These are phyloP conservation scores for Protodeltote pygarga DNA, from an alignment of 2,888 invertebrate species.

Conservation along the genomic window DNA sequence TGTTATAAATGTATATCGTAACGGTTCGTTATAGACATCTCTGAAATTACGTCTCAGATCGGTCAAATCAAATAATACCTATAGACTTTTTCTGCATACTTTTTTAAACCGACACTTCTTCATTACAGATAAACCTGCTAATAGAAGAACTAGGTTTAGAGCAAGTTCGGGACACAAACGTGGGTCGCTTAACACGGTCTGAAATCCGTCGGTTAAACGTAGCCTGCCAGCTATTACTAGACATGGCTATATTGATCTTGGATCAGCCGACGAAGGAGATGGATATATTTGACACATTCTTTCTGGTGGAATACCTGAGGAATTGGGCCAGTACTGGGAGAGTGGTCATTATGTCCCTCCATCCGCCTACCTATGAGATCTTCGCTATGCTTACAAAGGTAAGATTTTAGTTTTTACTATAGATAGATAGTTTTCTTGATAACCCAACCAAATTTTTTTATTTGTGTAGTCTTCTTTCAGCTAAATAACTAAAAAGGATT, in stretches of 20 bases:
- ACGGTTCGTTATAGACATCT: too few relatives aligned
- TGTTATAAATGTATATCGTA: too few relatives aligned
- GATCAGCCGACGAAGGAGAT: constrained; percentile 96
- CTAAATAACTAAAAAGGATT: too few relatives aligned
- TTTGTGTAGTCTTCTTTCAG: neutral
- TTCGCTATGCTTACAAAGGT: constrained; percentile 96
- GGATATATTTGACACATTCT: constrained; percentile 98
- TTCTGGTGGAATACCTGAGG: constrained; percentile 96
- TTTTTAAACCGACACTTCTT: neutral
- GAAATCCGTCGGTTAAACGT: constrained; percentile 95
- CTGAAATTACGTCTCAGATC: too few relatives aligned
- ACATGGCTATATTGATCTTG: constrained; percentile 94
- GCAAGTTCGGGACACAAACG: constrained; percentile 95
- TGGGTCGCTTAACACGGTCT: constrained; percentile 94
- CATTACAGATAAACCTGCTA: constrained; percentile 92
- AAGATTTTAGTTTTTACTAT: constrained; percentile 4
- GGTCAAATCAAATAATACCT: too few relatives aligned
- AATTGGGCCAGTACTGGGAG: constrained; percentile 95
- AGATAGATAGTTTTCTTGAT: too few relatives aligned
- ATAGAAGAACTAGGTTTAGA: constrained; percentile 97
- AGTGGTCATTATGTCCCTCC: constrained; percentile 95
- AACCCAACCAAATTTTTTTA: too few relatives aligned
- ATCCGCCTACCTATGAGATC: constrained; percentile 98
- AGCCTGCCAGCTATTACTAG: constrained; percentile 95
- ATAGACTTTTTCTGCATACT: too few relatives aligned